Conservation (phyloP, 2,113 vertebrate species). For the Eurystomus gularis region DNA sequence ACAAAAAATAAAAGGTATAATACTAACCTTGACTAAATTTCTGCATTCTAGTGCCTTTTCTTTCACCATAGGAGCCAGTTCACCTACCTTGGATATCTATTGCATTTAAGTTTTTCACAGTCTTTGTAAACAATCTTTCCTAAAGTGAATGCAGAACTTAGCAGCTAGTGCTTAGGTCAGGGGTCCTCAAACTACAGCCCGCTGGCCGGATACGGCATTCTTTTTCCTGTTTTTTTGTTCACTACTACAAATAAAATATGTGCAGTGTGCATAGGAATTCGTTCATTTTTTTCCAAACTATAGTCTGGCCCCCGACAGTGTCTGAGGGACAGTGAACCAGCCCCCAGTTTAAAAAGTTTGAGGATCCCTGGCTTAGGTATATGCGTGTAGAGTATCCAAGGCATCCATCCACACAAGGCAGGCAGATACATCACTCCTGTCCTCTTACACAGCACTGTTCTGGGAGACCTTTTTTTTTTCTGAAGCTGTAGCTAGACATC, state of each 20-base stretch:
- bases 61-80: background rate
- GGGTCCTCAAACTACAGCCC: no score
- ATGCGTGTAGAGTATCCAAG: background rate
- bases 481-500: background rate
- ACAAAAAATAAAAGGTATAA: background rate
- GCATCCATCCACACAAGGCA: background rate
- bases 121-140: background rate
- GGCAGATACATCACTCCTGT: background rate
- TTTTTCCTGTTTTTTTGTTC: no score
- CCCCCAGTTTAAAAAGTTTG: no score
- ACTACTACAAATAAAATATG: no score
- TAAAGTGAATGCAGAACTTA: background rate
- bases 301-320: no score
- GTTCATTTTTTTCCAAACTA: no score
- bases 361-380: no score
- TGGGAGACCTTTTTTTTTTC: background rate
- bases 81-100: background rate
- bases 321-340: no score
- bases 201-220: no score
- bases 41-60: background rate
- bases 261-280: no score
- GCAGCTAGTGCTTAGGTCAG: no score
- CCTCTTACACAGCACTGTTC: background rate
- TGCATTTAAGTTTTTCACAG: background rate
- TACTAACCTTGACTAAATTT: background rate